phyloP scores from a whole-genome alignment of 2,888 invertebrate species.

The Mythimna vitellina region DNA sequence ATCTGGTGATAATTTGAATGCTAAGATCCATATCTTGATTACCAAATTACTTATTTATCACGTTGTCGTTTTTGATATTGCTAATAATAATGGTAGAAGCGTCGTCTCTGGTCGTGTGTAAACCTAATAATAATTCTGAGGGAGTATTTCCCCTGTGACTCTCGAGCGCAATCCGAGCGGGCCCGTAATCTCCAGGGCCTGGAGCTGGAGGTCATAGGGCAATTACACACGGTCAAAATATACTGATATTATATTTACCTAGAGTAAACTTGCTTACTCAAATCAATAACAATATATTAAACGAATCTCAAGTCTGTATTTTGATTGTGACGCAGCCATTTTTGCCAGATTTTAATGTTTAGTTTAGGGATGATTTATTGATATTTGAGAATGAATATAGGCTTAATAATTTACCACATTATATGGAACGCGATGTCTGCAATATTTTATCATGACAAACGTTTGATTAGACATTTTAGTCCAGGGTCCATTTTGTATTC shows the following conservation, averaged over 20 bases:
- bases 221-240: slow-evolving; percentile 17
- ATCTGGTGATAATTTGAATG: background rate
- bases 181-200: background rate
- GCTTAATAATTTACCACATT: too few species aligned
- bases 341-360: too few species aligned
- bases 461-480: background rate
- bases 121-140: slow-evolving; percentile 16
- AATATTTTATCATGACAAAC: background rate
- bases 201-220: slow-evolving; percentile 1
- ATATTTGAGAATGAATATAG: too few species aligned
- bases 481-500: background rate
- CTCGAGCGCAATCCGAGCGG: background rate
- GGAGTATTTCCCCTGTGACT: slow-evolving; percentile 38
- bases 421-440: background rate
- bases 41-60: background rate
- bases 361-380: too few species aligned
- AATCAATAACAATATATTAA: background rate
- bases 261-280: background rate
- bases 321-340: background rate
- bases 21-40: background rate
- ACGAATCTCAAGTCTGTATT: background rate
- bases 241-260: background rate
- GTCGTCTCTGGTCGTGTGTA: slow-evolving; percentile 3
- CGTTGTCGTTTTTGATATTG: background rate
- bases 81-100: slow-evolving; percentile 11